phyloP scores from a whole-genome alignment of 2,113 vertebrate genomes.

The Amazona guildingii region DNA sequence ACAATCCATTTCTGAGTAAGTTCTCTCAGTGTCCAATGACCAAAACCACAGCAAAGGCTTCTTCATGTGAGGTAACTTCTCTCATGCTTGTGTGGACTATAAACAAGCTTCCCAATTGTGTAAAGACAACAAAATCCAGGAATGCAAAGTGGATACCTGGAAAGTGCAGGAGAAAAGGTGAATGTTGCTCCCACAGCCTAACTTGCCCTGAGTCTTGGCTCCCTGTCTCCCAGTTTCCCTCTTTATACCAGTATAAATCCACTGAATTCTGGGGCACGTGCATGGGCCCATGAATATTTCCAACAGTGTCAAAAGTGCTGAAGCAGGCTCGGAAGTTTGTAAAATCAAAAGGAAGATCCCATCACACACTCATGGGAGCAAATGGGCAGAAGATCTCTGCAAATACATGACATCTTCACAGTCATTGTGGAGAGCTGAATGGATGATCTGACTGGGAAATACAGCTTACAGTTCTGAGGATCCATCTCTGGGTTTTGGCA shows the following conservation, averaged over 20 bases:
- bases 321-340: background rate
- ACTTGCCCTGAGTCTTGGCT: background rate
- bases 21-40: background rate
- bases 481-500: slow-evolving; percentile 1
- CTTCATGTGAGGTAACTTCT: background rate
- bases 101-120: background rate
- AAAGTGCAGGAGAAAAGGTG: background rate
- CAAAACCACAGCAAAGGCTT: background rate
- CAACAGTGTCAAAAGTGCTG: background rate
- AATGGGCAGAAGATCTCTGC: background rate
- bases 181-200: background rate
- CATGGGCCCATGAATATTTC: background rate
- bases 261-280: background rate
- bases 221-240: background rate
- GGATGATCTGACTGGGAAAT: background rate
- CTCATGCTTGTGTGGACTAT: background rate
- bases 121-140: background rate
- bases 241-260: background rate
- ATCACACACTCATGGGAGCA: background rate
- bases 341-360: background rate
- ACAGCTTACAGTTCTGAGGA: background rate
- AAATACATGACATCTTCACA: background rate
- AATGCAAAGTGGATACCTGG: background rate
- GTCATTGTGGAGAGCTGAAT: background rate
- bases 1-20: background rate